These are phyloP conservation scores for Drosophila dunni DNA, from an alignment of 1,140 invertebrate genomes.

Conservation along the genomic window DNA sequence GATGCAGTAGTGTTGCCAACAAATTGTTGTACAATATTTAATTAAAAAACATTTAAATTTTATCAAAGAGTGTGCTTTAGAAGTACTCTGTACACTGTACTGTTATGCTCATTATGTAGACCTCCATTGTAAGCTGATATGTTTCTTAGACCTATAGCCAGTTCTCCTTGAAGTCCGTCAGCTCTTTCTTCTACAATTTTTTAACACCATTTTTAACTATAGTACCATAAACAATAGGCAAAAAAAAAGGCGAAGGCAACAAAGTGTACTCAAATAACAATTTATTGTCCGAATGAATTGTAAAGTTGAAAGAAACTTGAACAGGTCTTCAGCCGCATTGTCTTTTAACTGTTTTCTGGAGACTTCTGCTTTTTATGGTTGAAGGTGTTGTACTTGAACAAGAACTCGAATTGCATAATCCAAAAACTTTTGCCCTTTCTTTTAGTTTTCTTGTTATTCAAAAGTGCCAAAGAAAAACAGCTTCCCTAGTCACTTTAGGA, in stretches of 20 bases:
- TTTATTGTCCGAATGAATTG: slow-evolving; percentile 29
- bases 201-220: slow-evolving; percentile 31
- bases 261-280: slow-evolving; percentile 51
- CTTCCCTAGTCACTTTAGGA: slow-evolving; percentile 7
- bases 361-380: slow-evolving; percentile 1
- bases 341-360: background rate
- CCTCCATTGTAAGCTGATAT: slow-evolving; percentile 44
- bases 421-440: slow-evolving; percentile 24
- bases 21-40: no score
- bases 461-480: no score
- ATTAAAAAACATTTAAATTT: background rate
- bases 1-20: background rate
- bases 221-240: slow-evolving; percentile 31
- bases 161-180: slow-evolving; percentile 46
- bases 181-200: slow-evolving; percentile 38
- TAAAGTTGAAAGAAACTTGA: slow-evolving; percentile 33
- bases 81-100: background rate
- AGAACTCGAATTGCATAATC: slow-evolving; percentile 49
- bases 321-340: slow-evolving; percentile 14
- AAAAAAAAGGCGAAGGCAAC: slow-evolving; percentile 9
- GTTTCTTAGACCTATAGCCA: slow-evolving; percentile 20
- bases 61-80: background rate
- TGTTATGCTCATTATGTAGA: slow-evolving; percentile 26
- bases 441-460: background rate
- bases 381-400: slow-evolving; percentile 49